Base-by-base conservation (phyloP, 2,888 invertebrate species). In the Bimastos eiseni region DNA sequence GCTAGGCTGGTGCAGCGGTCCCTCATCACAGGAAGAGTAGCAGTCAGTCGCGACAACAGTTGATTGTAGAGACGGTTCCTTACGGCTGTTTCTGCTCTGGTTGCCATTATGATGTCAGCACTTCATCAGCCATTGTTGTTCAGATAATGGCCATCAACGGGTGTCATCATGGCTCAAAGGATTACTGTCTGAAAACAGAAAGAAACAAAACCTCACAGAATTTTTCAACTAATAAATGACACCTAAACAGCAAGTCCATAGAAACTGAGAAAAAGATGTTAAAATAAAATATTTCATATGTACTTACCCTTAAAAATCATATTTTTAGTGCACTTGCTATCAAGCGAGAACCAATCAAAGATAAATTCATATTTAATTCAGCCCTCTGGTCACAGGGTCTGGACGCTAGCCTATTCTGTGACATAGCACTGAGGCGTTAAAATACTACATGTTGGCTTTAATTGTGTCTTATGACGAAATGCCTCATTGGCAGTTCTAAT, bases 31-130 rank as follows among this genome's bases (percentile, higher is more conserved):
- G 86, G 86, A 34, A 86, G 34, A 24, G 86, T 36, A 30, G 36
- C 86, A n/a, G 36, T 86, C 86, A 86, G 86, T 34, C 37, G 4
- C 17, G 34, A 34, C 86, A 86, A 21, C 34, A 86, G 86, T 36
- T 86, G 36, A 86, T 86, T 86, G 86, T 36, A 86, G 86, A 34
- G 86, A 37, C 86, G 86, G 37, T 86, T 86, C 36, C 36, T 86
- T 86, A 86, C 36, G 6, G 86, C 86, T 86, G 86, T 86, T 86
- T 86, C 86, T 34, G 86, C 34, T 86, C 86, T 19, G 8, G 86
- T 86, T 34, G 86, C 86, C 86, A 86, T 86, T 21, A 34, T 86
- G 30, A 11, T n/a, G 70, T 70, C 70, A 70, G n/a, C n/a, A 17
- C 30, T n/a, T 70, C 70, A 70, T 30, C 70, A 30, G n/a, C n/a